Evolutionary conservation across 2,797 vertebrate species (phyloP).

Genomic region (Eulemur mongoz): DNA sequence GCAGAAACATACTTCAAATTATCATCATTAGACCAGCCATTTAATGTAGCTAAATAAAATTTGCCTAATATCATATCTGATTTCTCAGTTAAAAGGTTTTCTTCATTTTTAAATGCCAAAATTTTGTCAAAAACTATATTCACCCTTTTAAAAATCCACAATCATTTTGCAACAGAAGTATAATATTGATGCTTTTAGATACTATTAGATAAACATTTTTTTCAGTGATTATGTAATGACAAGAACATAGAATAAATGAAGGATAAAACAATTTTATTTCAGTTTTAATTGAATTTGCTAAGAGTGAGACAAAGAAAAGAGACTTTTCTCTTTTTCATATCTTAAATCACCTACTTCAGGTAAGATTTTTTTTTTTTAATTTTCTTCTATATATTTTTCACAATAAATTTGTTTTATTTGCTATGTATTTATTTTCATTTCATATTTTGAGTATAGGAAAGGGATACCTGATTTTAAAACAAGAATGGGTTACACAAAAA

Average conservation of each 20-base stretch:
- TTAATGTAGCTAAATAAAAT: neutral
- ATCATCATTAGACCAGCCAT: neutral
- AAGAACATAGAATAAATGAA: neutral
- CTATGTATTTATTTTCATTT: constrained; percentile 12
- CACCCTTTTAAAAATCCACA: neutral
- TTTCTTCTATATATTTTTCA: neutral
- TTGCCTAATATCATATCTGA: neutral
- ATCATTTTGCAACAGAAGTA: neutral
- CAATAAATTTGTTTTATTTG: neutral
- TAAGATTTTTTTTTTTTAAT: neutral
- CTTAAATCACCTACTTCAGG: neutral
- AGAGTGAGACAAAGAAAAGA: constrained; percentile 59
- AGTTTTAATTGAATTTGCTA: neutral
- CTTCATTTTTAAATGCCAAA: neutral
- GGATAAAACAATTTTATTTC: neutral
- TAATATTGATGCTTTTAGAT: neutral
- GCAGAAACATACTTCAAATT: neutral
- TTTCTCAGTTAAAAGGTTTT: neutral
- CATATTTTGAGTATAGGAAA: neutral
- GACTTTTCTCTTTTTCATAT: neutral
- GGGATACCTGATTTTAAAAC: constrained; percentile 1
- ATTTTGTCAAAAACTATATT: neutral
- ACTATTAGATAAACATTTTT: neutral
- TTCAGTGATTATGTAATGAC: neutral
- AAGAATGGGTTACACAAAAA: constrained; percentile 23